Evolutionary conservation across 1,140 invertebrate genomes (phyloP).

Genomic region (Drosophila truncata): DNA sequence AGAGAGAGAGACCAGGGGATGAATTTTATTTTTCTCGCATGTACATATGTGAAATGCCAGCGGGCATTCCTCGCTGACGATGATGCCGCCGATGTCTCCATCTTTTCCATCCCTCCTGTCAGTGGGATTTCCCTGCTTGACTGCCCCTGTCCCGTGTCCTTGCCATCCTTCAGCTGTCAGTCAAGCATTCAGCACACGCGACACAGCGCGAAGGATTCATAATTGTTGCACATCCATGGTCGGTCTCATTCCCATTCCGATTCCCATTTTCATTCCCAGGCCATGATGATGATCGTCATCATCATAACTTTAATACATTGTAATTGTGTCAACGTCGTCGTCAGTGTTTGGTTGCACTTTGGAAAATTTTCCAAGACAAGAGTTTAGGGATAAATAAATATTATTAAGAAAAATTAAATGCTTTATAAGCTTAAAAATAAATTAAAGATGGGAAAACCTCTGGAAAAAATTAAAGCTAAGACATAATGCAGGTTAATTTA

Average conservation of each 20-base stretch:
- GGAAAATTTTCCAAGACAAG: background rate
- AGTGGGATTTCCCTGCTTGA: slow-evolving; percentile 34
- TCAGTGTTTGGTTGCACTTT: slow-evolving; percentile 1
- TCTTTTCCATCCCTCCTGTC: slow-evolving; percentile 42
- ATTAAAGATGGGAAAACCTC: no score
- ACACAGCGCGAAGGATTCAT: slow-evolving; percentile 72
- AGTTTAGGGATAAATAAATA: background rate
- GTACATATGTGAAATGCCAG: slow-evolving; percentile 54
- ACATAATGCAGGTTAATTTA: rapidly evolving
- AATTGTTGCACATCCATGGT: slow-evolving; percentile 68
- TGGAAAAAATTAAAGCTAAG: no score
- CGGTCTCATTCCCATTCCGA: slow-evolving; percentile 19
- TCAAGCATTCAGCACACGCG: slow-evolving; percentile 66
- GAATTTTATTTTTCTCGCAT: slow-evolving; percentile 27
- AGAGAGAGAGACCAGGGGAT: background rate
- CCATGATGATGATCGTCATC: slow-evolving; percentile 30
- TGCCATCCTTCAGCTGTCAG: slow-evolving; percentile 74
- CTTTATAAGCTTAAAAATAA: background rate
- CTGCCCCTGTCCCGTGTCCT: slow-evolving; percentile 32
- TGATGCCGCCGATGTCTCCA: slow-evolving; percentile 62
- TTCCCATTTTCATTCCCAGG: slow-evolving; percentile 26
- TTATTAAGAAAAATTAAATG: no score
- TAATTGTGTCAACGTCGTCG: slow-evolving; percentile 71
- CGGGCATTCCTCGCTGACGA: slow-evolving; percentile 29
- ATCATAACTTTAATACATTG: slow-evolving; percentile 79